These are phyloP conservation scores for Falco peregrinus DNA, from an alignment of 2,797 vertebrate genomes.

Conservation along the genomic window DNA sequence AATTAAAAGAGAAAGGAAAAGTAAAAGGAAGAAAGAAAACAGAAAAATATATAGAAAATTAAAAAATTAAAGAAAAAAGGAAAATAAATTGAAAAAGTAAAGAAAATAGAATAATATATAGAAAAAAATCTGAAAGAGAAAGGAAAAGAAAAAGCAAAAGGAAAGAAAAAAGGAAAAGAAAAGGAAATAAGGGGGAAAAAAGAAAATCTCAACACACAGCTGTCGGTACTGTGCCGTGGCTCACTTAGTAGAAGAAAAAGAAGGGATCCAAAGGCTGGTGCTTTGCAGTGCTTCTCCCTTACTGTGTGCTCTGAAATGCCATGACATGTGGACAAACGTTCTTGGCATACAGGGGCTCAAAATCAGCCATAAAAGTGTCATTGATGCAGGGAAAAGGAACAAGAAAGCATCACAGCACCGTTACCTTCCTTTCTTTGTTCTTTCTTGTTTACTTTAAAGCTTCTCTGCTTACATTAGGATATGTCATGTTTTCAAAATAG, in stretches of 20 bases:
- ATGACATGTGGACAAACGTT: neutral
- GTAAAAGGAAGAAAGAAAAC: rapidly evolving
- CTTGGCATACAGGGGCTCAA: neutral
- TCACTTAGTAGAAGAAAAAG: neutral
- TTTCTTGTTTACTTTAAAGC: neutral
- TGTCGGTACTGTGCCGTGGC: neutral
- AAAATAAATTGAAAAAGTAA: neutral
- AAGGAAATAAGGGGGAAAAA: rapidly evolving
- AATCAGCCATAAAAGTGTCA: neutral
- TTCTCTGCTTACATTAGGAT: neutral
- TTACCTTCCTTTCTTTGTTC: neutral
- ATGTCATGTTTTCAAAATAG: neutral
- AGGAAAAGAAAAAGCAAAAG: neutral
- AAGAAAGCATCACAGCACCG: neutral
- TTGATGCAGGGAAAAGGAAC: neutral
- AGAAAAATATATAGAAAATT: too few species aligned
- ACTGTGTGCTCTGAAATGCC: neutral
- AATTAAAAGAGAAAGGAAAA: neutral
- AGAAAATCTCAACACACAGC: neutral
- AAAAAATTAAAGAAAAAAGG: neutral
- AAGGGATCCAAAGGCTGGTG: neutral
- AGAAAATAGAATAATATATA: too few species aligned
- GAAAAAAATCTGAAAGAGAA: neutral
- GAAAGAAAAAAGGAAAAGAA: neutral
- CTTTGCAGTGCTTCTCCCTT: neutral